A percentile compares a stretch with the other conserved stretches of the same genome.
These are phyloP conservation scores for Vesta saturnalis DNA, from an alignment of 2,888 invertebrate genomes.

Conservation along the genomic window DNA sequence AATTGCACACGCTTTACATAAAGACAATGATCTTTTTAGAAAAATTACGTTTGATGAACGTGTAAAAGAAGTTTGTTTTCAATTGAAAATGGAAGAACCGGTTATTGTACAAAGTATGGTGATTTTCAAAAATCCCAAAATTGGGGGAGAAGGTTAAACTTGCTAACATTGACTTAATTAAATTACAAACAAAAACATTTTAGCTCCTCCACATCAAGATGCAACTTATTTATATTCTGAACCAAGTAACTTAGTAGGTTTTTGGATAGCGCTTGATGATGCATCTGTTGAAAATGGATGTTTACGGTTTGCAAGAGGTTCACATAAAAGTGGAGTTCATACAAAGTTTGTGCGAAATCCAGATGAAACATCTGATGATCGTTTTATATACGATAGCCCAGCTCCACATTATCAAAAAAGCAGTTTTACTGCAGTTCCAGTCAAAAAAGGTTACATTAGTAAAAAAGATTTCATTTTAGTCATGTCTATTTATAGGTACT, in stretches of 20 bases:
- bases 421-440: slow-evolving; percentile 81
- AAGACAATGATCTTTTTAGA: slow-evolving; percentile 81
- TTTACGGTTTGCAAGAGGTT: slow-evolving; percentile 90
- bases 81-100: slow-evolving; percentile 80
- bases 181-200: no score
- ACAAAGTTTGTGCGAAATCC: slow-evolving; percentile 77
- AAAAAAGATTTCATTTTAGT: no score
- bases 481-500: slow-evolving; percentile 70
- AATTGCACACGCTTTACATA: slow-evolving; percentile 91
- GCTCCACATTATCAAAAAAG: slow-evolving; percentile 76
- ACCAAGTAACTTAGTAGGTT: slow-evolving; percentile 82
- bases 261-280: slow-evolving; percentile 97
- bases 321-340: slow-evolving; percentile 87
- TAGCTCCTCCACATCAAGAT: slow-evolving; percentile 87
- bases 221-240: slow-evolving; percentile 87
- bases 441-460: slow-evolving; percentile 79
- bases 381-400: slow-evolving; percentile 75
- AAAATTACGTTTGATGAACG: slow-evolving; percentile 85
- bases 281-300: slow-evolving; percentile 95
- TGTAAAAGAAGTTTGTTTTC: slow-evolving; percentile 79
- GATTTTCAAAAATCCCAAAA: slow-evolving; percentile 94
- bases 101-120: slow-evolving; percentile 96
- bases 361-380: slow-evolving; percentile 68
- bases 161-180: no score
- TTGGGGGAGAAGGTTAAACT: slow-evolving; percentile 73